phyloP scores from a whole-genome alignment of 2,888 invertebrate species.

The Nematopogon swammerdamellus region DNA sequence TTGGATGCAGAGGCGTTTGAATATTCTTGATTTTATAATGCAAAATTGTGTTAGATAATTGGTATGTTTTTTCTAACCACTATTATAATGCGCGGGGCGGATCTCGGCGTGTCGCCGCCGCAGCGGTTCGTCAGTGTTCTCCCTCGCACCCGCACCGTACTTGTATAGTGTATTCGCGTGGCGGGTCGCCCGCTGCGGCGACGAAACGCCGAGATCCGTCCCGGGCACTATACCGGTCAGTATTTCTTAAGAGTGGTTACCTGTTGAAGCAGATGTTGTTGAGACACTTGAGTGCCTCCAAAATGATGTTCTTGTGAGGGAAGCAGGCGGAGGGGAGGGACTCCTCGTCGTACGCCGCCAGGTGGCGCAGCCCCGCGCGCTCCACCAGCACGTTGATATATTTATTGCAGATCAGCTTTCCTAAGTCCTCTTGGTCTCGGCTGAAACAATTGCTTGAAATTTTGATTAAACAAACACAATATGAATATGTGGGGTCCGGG shows the following conservation, averaged over 20 bases:
- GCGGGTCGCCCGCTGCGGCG: too few species aligned
- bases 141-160: too few species aligned
- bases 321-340: slow-evolving; percentile 27
- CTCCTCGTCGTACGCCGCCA: slow-evolving; percentile 31
- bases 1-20: too few species aligned
- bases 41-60: too few species aligned
- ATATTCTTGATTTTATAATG: too few species aligned
- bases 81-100: too few species aligned
- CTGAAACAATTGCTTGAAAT: slow-evolving; percentile 38
- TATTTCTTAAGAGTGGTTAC: slow-evolving; percentile 34
- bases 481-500: not conserved
- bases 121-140: too few species aligned
- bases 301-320: slow-evolving; percentile 51
- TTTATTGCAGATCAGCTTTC: slow-evolving; percentile 63
- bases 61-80: too few species aligned
- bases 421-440: slow-evolving; percentile 73
- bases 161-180: too few species aligned
- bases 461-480: not conserved
- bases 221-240: too few species aligned
- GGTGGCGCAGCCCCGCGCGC: slow-evolving; percentile 59
- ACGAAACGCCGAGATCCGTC: too few species aligned
- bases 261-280: slow-evolving; percentile 87
- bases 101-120: too few species aligned
- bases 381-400: slow-evolving; percentile 66
- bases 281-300: slow-evolving; percentile 84